These are phyloP conservation scores for Leptonema lineaticorne DNA, from an alignment of 1,140 invertebrate genomes.

Conservation along the genomic window DNA sequence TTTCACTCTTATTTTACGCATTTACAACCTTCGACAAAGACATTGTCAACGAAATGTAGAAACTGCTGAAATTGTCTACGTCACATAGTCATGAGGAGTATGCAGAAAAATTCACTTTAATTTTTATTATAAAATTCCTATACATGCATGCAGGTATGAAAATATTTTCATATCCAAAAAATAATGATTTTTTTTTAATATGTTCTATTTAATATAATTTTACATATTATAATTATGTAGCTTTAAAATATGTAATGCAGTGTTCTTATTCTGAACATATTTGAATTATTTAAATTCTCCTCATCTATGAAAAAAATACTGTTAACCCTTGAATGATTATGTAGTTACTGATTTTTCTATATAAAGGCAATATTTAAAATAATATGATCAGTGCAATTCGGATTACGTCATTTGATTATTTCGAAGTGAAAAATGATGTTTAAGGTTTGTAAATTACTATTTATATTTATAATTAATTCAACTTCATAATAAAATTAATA, in stretches of 20 bases:
- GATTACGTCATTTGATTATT: neutral
- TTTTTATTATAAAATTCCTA: too few species aligned
- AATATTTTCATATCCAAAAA: too few species aligned
- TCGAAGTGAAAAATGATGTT: neutral
- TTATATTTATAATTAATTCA: too few species aligned
- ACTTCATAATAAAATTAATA: too few species aligned
- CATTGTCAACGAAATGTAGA: neutral
- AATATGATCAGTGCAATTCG: neutral
- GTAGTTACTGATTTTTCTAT: constrained; percentile 6
- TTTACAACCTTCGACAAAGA: neutral
- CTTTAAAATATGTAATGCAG: too few species aligned
- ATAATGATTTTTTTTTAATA: too few species aligned
- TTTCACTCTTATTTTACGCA: neutral
- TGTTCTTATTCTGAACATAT: too few species aligned
- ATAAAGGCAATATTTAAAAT: neutral
- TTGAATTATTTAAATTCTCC: constrained; percentile 12
- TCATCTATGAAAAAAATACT: neutral
- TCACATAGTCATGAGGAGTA: neutral
- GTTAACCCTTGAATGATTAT: constrained; percentile 27
- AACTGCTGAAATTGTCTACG: constrained; percentile 10
- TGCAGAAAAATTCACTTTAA: too few species aligned
- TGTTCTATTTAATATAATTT: too few species aligned
- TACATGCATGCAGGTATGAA: too few species aligned
- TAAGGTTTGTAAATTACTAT: neutral
- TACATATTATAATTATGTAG: too few species aligned